phyloP scores from a whole-genome alignment of 2,797 vertebrate genomes.

The Carcharodon carcharias region DNA sequence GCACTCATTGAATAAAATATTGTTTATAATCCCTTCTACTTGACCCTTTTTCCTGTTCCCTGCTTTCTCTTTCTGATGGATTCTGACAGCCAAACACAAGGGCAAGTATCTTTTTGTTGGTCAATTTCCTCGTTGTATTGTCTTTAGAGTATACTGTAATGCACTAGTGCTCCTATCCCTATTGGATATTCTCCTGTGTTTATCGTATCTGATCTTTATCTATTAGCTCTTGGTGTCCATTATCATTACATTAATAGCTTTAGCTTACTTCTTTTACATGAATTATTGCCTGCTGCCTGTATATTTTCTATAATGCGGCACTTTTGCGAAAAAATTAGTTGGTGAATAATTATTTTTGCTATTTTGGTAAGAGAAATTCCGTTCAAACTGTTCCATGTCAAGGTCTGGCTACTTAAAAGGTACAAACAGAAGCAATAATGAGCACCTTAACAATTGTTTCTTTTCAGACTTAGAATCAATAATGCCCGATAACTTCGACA shows the following conservation, averaged over 20 bases:
- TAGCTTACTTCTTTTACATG: slow-evolving; percentile 37
- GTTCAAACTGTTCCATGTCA: slow-evolving; percentile 11
- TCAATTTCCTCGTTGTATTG: slow-evolving; percentile 54
- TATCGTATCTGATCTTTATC: slow-evolving; percentile 41
- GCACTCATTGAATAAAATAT: slow-evolving; percentile 97
- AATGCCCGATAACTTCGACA: slow-evolving; percentile 77
- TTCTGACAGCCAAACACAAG: slow-evolving; percentile 63
- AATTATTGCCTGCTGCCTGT: slow-evolving; percentile 21
- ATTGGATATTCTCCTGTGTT: slow-evolving; percentile 56
- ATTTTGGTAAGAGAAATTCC: slow-evolving; percentile 11
- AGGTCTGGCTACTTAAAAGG: not conserved
- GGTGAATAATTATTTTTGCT: slow-evolving; percentile 23
- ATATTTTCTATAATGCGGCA: slow-evolving; percentile 15
- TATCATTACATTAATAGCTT: slow-evolving; percentile 37
- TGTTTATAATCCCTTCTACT: slow-evolving; percentile 89
- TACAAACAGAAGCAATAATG: slow-evolving; percentile 23
- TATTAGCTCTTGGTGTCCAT: slow-evolving; percentile 34
- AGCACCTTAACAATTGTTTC: slow-evolving; percentile 38
- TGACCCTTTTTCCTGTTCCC: slow-evolving; percentile 75
- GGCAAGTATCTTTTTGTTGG: slow-evolving; percentile 81
- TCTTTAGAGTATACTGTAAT: slow-evolving; percentile 37
- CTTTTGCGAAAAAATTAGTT: slow-evolving; percentile 19
- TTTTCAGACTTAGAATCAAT: slow-evolving; percentile 75
- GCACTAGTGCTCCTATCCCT: slow-evolving; percentile 50
- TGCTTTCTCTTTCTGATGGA: slow-evolving; percentile 73